phyloP scores from a whole-genome alignment of 2,113 vertebrate species.

The Xiphophorus maculatus region DNA sequence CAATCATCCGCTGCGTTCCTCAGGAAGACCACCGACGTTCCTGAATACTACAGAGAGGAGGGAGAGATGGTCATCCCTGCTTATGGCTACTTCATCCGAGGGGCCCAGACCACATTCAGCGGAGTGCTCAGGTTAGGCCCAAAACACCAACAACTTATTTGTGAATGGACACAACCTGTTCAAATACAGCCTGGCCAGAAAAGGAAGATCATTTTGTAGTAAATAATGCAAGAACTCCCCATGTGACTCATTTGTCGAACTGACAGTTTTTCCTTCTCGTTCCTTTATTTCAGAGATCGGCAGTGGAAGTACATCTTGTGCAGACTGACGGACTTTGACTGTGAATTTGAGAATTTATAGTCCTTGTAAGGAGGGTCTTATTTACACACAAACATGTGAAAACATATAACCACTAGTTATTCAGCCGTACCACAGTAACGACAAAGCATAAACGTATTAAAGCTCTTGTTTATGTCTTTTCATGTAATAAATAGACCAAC shows the following conservation, averaged over 20 bases:
- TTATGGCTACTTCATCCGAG: constrained; percentile 93
- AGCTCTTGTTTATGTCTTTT: constrained; percentile 30
- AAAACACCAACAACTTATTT: constrained; percentile 1
- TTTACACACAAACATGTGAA: constrained; percentile 6
- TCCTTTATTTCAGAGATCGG: constrained; percentile 86
- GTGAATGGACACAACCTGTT: neutral
- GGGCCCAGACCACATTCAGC: constrained; percentile 94
- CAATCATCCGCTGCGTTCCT: neutral
- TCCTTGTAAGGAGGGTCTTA: constrained; percentile 13
- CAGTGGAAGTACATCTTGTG: constrained; percentile 99
- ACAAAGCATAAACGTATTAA: neutral
- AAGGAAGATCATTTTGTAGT: neutral
- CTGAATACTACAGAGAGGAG: constrained; percentile 89
- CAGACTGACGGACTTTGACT: constrained; percentile 95
- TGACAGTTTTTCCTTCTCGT: constrained; percentile 43
- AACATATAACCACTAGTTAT: constrained; percentile 35
- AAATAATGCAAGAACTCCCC: neutral
- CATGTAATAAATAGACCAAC: constrained; percentile 13
- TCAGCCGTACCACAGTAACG: constrained; percentile 22
- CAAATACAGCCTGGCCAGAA: neutral
- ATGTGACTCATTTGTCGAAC: neutral
- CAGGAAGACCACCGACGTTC: constrained; percentile 91
- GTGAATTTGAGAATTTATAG: constrained; percentile 90
- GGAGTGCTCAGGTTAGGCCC: constrained; percentile 88
- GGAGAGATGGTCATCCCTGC: constrained; percentile 89